Conservation (phyloP, 2,888 invertebrate genomes). For the Sipunculus nudus region DNA sequence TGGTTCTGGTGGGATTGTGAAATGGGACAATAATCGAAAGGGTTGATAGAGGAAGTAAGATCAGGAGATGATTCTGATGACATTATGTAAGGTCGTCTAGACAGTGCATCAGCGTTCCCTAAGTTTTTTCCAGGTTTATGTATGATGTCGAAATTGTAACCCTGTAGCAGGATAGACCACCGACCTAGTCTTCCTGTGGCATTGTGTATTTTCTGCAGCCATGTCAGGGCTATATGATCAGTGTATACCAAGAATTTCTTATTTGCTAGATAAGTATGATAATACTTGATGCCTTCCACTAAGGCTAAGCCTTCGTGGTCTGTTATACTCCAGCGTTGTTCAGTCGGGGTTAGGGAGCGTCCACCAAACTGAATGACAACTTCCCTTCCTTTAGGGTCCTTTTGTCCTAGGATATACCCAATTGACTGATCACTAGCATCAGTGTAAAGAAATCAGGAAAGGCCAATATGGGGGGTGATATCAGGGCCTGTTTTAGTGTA, state of each 20-base stretch:
- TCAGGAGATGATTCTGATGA: too few relatives aligned
- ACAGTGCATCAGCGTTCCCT: conserved; percentile 7
- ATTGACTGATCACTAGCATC: conserved; percentile 13
- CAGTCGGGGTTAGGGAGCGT: conserved; percentile 20
- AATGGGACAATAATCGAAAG: too few relatives aligned
- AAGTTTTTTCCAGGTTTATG: conserved; percentile 1
- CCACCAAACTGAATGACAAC: conserved; percentile 37
- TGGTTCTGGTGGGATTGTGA: too few relatives aligned
- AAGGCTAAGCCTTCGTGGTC: conserved; percentile 39
- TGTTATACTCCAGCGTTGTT: conserved; percentile 28
- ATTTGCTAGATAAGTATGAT: conserved; percentile 32
- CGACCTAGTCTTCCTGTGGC: conserved; percentile 25
- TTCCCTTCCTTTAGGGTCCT: conserved; percentile 24
- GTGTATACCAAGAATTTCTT: conserved; percentile 34
- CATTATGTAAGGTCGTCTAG: too few relatives aligned
- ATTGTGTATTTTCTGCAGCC: conserved; percentile 32
- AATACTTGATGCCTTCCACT: conserved; percentile 38
- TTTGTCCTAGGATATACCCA: conserved; percentile 38
- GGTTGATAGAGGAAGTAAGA: too few relatives aligned
- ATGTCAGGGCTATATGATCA: conserved; percentile 36
- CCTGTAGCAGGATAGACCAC: conserved; percentile 35
- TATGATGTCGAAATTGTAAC: conserved; percentile 13
- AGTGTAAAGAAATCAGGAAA: not conserved
- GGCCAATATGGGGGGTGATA: not conserved
- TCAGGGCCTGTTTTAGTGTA: not conserved